phyloP scores from a whole-genome alignment of 2,113 vertebrate species.

The Romanogobio albipinnatus region DNA sequence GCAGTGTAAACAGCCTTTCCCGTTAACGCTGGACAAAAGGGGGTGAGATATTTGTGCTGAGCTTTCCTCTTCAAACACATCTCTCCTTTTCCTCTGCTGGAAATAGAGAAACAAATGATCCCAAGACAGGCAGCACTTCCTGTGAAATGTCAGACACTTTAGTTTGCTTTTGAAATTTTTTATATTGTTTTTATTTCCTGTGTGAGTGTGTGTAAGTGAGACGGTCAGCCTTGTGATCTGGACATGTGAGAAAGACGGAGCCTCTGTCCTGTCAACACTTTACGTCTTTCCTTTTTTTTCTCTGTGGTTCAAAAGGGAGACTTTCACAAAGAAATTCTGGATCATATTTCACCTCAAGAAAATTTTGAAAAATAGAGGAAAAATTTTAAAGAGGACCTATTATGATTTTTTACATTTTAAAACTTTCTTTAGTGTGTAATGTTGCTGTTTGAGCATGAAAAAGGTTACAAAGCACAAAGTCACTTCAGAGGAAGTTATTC shows the following conservation, averaged over 20 bases:
- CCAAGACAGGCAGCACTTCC: background rate
- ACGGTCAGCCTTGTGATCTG: conserved; percentile 8
- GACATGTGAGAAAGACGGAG: background rate
- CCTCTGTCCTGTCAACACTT: conserved; percentile 10
- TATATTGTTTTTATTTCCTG: conserved; percentile 4
- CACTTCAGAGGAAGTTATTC: too few species aligned
- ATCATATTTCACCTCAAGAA: background rate
- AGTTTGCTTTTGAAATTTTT: background rate
- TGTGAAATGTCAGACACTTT: conserved; percentile 5
- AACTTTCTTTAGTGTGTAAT: too few species aligned
- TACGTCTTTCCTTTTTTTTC: background rate
- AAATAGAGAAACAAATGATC: background rate
- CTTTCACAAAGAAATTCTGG: background rate
- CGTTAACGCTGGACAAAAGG: conserved; percentile 65
- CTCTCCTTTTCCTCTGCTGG: conserved; percentile 46
- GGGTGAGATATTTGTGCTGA: conserved; percentile 58
- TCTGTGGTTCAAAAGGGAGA: background rate
- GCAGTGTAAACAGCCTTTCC: conserved; percentile 69
- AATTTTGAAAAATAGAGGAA: conserved; percentile 7
- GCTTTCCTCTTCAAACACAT: conserved; percentile 61
- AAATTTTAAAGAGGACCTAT: background rate
- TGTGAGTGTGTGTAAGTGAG: background rate
- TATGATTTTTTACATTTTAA: too few species aligned
- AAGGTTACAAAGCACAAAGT: too few species aligned
- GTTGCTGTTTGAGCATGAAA: too few species aligned